These are phyloP conservation scores for Chascanopsetta lugubris DNA, from an alignment of 2,113 vertebrate genomes.

Conservation along the genomic window DNA sequence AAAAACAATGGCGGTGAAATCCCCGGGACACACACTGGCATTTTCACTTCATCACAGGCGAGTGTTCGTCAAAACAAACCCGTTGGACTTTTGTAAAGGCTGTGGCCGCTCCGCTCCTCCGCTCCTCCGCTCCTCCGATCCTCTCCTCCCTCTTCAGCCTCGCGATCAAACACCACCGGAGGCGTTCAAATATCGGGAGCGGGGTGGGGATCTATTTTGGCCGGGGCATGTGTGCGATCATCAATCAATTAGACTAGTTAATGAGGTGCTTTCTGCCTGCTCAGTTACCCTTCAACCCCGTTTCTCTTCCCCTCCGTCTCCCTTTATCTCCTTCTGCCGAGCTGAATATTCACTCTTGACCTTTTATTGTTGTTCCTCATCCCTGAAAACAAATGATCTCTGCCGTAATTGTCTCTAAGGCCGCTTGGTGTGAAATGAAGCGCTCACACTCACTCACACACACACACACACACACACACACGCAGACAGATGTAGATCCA, in stretches of 20 bases:
- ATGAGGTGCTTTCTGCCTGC: conserved; percentile 55
- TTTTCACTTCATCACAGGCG: conserved; percentile 29
- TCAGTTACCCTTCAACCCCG: conserved; percentile 39
- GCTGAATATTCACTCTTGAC: conserved; percentile 53
- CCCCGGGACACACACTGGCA: conserved; percentile 17
- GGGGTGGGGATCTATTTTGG: conserved; percentile 51
- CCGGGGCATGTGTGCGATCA: conserved; percentile 36
- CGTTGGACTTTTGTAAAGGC: background rate
- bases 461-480: conserved; percentile 4
- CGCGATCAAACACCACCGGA: conserved; percentile 52
- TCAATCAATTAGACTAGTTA: conserved; percentile 73
- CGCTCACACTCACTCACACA: background rate
- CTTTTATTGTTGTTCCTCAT: conserved; percentile 57
- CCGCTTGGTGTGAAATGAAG: conserved; percentile 10
- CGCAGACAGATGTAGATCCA: background rate
- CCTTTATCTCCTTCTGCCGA: background rate
- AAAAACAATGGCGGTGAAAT: conserved; percentile 7
- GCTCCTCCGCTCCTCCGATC: conserved; percentile 1
- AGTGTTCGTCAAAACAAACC: conserved; percentile 35
- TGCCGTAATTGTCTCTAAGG: conserved; percentile 57
- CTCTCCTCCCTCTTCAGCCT: background rate
- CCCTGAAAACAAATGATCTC: conserved; percentile 63
- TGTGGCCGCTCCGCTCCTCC: background rate
- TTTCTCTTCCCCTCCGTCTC: conserved; percentile 7
- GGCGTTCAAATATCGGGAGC: conserved; percentile 46